These are phyloP conservation scores for Chaunax sp. DNA, from an alignment of 2,797 vertebrate genomes.

Conservation along the genomic window DNA sequence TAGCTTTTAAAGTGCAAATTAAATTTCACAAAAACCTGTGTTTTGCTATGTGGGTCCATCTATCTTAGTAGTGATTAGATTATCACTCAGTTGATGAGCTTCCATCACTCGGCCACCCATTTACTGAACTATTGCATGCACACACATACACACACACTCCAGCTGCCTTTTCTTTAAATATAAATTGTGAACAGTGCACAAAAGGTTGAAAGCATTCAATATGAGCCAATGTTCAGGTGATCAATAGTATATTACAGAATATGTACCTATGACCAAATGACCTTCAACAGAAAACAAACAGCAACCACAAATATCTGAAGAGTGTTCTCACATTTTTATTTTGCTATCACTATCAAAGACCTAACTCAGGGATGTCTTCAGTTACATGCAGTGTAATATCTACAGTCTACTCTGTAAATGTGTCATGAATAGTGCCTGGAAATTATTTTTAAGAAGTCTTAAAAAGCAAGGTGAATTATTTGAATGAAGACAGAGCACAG, in stretches of 20 bases:
- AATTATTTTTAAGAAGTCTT: too few species aligned
- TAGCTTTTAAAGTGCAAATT: slow-evolving; percentile 74
- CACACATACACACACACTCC: neutral
- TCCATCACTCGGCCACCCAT: slow-evolving; percentile 58
- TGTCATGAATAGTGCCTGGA: slow-evolving; percentile 9
- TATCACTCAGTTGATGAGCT: slow-evolving; percentile 77
- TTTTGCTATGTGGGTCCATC: slow-evolving; percentile 68
- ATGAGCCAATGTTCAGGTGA: slow-evolving; percentile 8
- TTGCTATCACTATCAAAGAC: slow-evolving; percentile 13
- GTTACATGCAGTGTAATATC: slow-evolving; percentile 5
- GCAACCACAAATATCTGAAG: neutral
- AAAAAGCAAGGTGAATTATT: slow-evolving; percentile 8
- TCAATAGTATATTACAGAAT: slow-evolving; percentile 1
- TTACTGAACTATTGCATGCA: slow-evolving; percentile 28
- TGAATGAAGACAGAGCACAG: too few species aligned
- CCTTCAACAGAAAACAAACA: slow-evolving; percentile 1
- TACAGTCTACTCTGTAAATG: slow-evolving; percentile 8
- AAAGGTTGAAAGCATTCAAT: neutral
- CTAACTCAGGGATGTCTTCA: slow-evolving; percentile 4
- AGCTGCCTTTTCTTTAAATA: neutral
- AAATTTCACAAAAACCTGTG: slow-evolving; percentile 75
- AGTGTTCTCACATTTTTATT: neutral
- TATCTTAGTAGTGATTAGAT: slow-evolving; percentile 80
- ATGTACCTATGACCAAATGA: slow-evolving; percentile 10
- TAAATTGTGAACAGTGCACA: slow-evolving; percentile 6